Evolutionary conservation across 2,797 vertebrate genomes (phyloP), one percentile per base, ranked within the genome.

Genomic region (Emys orbicularis): DNA sequence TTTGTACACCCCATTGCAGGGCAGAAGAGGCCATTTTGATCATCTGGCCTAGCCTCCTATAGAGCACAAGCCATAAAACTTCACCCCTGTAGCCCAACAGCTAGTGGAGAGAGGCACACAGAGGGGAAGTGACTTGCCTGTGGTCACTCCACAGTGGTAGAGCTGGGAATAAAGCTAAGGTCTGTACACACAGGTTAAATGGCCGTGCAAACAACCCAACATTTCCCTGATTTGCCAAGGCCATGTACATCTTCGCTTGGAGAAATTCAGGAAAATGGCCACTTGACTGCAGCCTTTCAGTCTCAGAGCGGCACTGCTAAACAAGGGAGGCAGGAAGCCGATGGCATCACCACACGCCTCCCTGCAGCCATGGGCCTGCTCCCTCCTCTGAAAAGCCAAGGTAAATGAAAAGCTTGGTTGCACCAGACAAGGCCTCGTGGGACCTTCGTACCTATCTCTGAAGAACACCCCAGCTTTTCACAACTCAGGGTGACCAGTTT

Each of bases 221-320:
- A 9, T 65, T 65, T 8, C 34, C 34, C 15, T 65, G 61, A 12
- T n/a, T n/a, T 65, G 16, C 34, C 61, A 65, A n/a, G 34, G 61
- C 34, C 61, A 65, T 16, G 8, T 65, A 3, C 61, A 10, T 65
- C 34, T 65, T 65, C 19, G 34, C 34, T 8, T 18, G 9, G 16
- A 37, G 65, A 68, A 68, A 61, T 15, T 31, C 59, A 61, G 59
- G 29, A 59, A 31, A 59, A 59, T 31, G 57, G 29, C 5, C 29
- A 15, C 57, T 59, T 16, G 12, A 7, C 57, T 15, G 5, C 57
- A 13, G 12, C 15, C 29, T 59, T 59, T 59, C 12, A 31, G 57
- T 8, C 29, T 31, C 6, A 1, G 12, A 34, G 6, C 0, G 29
- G 29, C 5, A 3, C 31, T 61, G 29, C 21, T 23, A 41, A 21